These are phyloP conservation scores for Siderastrea siderea DNA, from an alignment of 92 coral and sea anemone species.

Conservation along the genomic window DNA sequence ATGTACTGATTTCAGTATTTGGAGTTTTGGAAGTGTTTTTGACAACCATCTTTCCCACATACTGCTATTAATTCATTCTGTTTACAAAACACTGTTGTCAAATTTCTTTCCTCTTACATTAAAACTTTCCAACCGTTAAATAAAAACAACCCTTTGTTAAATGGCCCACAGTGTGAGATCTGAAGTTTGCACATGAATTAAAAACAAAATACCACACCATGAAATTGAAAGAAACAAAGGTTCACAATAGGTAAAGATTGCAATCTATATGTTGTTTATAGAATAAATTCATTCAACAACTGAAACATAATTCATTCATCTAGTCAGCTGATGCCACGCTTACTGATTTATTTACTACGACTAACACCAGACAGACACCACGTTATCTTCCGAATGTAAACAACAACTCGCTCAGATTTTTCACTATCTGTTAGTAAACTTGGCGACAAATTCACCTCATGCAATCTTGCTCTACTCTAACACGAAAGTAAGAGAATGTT, in stretches of 20 bases:
- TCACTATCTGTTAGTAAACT: not conserved
- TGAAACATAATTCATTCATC: not conserved
- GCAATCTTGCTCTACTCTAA: not conserved
- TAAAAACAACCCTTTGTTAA: too few relatives aligned
- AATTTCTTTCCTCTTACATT: too few relatives aligned
- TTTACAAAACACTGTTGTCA: too few relatives aligned
- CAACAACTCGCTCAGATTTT: too few relatives aligned
- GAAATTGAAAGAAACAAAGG: not conserved
- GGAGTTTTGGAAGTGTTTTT: too few relatives aligned
- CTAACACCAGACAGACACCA: not conserved
- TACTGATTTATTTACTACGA: conserved; percentile 17
- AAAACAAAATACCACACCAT: not conserved
- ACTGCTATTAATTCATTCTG: too few relatives aligned
- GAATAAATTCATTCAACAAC: not conserved
- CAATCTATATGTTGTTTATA: conserved; percentile 1
- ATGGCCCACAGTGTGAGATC: too few relatives aligned
- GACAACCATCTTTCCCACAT: too few relatives aligned
- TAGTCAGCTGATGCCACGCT: not conserved
- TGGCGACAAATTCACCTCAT: not conserved
- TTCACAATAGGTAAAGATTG: not conserved
- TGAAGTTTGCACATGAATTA: not conserved
- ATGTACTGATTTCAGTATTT: too few relatives aligned
- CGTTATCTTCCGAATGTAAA: not conserved
- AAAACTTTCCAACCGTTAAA: too few relatives aligned
- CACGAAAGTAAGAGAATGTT: not conserved